phyloP scores from a whole-genome alignment of 1,140 invertebrate genomes.

The Mylabris phalerata region DNA sequence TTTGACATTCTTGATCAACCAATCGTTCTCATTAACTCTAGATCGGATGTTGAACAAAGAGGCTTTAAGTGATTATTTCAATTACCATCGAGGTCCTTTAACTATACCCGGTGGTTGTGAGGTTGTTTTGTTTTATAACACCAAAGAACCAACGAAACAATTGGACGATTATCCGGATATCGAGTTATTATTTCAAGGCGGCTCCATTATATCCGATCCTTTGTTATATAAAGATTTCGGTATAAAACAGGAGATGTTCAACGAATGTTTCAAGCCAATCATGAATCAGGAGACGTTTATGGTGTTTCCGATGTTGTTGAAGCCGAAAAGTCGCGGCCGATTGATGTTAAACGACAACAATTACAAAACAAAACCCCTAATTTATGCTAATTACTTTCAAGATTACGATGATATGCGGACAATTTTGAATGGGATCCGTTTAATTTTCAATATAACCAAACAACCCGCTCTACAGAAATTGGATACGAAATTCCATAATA shows the following conservation, averaged over 20 bases:
- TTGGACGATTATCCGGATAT: constrained; percentile 64
- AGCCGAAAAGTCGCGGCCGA: constrained; percentile 64
- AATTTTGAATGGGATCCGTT: constrained; percentile 39
- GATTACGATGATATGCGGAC: constrained; percentile 44
- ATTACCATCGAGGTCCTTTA: constrained; percentile 58
- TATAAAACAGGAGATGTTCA: constrained; percentile 40
- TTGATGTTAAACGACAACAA: constrained; percentile 58
- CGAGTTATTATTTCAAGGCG: constrained; percentile 61
- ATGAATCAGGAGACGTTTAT: constrained; percentile 35
- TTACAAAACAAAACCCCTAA: constrained; percentile 68
- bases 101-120: constrained; percentile 76
- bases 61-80: constrained; percentile 45
- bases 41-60: constrained; percentile 26
- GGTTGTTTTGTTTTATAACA: constrained; percentile 65
- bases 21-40: constrained; percentile 39
- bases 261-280: constrained; percentile 39
- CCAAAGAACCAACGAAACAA: constrained; percentile 45
- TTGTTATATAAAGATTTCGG: constrained; percentile 39
- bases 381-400: constrained; percentile 74
- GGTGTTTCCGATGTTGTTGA: constrained; percentile 55
- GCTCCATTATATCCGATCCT: constrained; percentile 41
- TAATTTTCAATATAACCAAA: constrained; percentile 33
- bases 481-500: constrained; percentile 49
- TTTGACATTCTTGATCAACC: constrained; percentile 57
- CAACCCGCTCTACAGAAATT: constrained; percentile 40